Percentiles rank a stretch among this genome's conserved stretches.
Conservation (phyloP, 2,113 vertebrate species). For the Elaphurus davidianus region DNA sequence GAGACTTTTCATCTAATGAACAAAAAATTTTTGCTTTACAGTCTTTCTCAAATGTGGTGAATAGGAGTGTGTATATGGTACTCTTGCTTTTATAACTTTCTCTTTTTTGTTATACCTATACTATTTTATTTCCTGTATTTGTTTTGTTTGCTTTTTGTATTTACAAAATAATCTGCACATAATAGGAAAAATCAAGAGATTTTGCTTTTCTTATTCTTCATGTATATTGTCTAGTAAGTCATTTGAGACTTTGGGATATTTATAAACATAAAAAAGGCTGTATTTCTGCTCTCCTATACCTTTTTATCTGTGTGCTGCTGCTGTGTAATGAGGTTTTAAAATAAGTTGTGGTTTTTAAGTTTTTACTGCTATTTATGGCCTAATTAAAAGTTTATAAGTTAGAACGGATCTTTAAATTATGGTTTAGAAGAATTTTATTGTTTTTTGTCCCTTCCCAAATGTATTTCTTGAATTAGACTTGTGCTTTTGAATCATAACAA, state of each 20-base stretch:
- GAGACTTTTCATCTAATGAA: conserved; percentile 64
- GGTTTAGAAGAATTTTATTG: conserved; percentile 48
- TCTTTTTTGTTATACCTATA: conserved; percentile 62
- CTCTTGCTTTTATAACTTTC: conserved; percentile 69
- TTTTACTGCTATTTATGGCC: conserved; percentile 75
- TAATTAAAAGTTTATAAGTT: conserved; percentile 67
- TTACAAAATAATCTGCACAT: conserved; percentile 64
- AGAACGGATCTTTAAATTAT: neutral
- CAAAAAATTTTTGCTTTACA: conserved; percentile 48
- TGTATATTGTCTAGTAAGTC: conserved; percentile 73
- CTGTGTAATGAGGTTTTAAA: conserved; percentile 33
- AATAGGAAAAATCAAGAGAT: conserved; percentile 63
- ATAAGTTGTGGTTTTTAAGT: conserved; percentile 69
- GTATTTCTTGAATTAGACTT: conserved; percentile 19
- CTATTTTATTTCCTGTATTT: conserved; percentile 60
- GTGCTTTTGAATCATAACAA: neutral
- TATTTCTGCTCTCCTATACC: conserved; percentile 34
- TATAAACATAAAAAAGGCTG: conserved; percentile 70
- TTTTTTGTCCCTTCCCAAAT: conserved; percentile 26
- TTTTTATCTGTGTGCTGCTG: neutral
- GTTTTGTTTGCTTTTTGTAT: conserved; percentile 60
- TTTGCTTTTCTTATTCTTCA: conserved; percentile 71
- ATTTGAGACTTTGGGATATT: conserved; percentile 69
- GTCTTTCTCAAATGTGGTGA: conserved; percentile 50
- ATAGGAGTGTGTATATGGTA: conserved; percentile 53